Evolutionary conservation across 1,140 invertebrate species (phyloP).

Genomic region (Tachypleus tridentatus): DNA sequence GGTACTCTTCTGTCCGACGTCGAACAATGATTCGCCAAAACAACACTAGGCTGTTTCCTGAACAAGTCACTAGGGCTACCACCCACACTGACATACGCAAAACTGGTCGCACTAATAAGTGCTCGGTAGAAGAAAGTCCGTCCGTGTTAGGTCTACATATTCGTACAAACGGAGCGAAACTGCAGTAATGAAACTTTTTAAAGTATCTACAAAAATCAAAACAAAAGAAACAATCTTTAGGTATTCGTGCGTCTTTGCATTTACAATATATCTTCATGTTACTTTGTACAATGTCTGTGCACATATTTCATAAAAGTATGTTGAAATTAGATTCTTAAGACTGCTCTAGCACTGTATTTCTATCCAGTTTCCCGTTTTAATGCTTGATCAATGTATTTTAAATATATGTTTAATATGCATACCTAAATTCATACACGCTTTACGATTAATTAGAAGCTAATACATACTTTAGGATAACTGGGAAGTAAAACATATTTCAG

Average conservation of each 20-base stretch:
- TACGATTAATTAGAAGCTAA: too few species aligned
- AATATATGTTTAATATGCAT: too few species aligned
- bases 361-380: not conserved
- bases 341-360: not conserved
- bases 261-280: not conserved
- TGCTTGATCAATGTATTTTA: too few species aligned
- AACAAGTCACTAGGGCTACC: slow-evolving; percentile 50
- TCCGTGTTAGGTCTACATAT: slow-evolving; percentile 54
- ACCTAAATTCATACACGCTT: too few species aligned
- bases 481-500: too few species aligned
- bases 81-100: slow-evolving; percentile 56
- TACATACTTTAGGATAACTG: too few species aligned
- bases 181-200: slow-evolving; percentile 55
- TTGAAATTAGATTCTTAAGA: not conserved
- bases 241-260: not conserved
- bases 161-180: slow-evolving; percentile 45
- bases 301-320: not conserved
- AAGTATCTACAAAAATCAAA: slow-evolving; percentile 45
- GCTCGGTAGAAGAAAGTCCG: slow-evolving; percentile 39
- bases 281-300: too few species aligned
- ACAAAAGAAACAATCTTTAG: slow-evolving; percentile 5
- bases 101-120: slow-evolving; percentile 50
- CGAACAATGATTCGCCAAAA: slow-evolving; percentile 49
- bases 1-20: slow-evolving; percentile 27
- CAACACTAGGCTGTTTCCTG: slow-evolving; percentile 54